Evolutionary conservation across 2,113 vertebrate species (phyloP), one percentile per base, ranked within the genome.

Genomic region (Engystomops pustulosus): DNA sequence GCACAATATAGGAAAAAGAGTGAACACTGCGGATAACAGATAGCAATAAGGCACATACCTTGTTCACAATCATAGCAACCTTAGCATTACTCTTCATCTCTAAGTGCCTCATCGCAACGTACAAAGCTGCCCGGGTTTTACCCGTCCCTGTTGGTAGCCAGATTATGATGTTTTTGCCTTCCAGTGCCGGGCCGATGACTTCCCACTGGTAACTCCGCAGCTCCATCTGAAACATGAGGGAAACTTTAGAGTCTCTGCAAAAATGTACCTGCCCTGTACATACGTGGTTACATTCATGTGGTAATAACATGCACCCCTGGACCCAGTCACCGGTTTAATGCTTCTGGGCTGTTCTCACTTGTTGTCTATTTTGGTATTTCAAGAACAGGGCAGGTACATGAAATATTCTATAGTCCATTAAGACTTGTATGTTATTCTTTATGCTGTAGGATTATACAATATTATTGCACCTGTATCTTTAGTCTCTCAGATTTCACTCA

Each of bases 141-240:
- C 97, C 97, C 0, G 94, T 89, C 0, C 97, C 97, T 0, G 97
- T 98, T 34, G 97, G 97, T 58, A 99, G 89, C 93, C 97, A 99
- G 0, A 98, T 89, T 34, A 99, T 97, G 80, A 93, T 80, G 87
- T 98, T 99, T 85, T 89, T 90, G 47, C 95, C 86, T 4, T 75
- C 75, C 4, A 98, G 86, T 20, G 97, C 96, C 0, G 93, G 92
- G 76, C 89, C 81, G 12, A 94, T 95, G 74, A 95, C 97, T 68
- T 97, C 96, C 85, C 91, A 87, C 87, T 99, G 97, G 89, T 98
- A 98, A 0, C 25, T 34, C 0, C 88, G 86, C 11, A 99, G 91
- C 11, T 89, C 90, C 91, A 96, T 97, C 93, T 84, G 25, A 68
- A 49, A 36, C n/a, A 67, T 9, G 7, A 67, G 6, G 62, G 7